A percentile compares a stretch with the other conserved stretches of the same genome.
Evolutionary conservation across 1,140 invertebrate species (phyloP).

Genomic region (Theocolax elegans): DNA sequence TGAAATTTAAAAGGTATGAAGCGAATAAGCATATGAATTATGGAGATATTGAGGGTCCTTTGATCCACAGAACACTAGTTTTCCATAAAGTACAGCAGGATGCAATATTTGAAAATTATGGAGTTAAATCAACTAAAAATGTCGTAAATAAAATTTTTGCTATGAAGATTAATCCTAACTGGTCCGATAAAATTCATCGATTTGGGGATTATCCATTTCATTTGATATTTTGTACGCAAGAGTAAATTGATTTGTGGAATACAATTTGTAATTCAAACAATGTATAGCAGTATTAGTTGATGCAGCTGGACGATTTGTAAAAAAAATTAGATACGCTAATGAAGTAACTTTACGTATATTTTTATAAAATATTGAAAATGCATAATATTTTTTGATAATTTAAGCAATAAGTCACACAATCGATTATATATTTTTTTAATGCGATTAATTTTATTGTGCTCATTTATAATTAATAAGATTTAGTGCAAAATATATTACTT

Average conservation of each 20-base stretch:
- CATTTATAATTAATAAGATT: too few relatives aligned
- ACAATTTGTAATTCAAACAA: not conserved
- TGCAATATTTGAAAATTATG: not conserved
- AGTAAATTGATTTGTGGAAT: constrained; percentile 12
- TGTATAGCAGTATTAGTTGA: not conserved
- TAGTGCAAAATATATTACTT: too few relatives aligned
- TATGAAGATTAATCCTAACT: not conserved
- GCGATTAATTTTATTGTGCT: too few relatives aligned
- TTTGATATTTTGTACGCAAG: not conserved
- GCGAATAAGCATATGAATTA: not conserved
- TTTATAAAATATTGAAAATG: too few relatives aligned
- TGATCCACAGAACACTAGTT: not conserved
- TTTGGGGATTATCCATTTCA: not conserved
- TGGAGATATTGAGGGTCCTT: constrained; percentile 1
- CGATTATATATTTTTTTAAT: too few relatives aligned
- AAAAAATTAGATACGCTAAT: too few relatives aligned
- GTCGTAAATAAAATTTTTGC: not conserved
- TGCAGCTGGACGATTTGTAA: constrained; percentile 4
- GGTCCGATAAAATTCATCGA: not conserved
- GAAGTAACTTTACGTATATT: too few relatives aligned
- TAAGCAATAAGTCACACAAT: too few relatives aligned
- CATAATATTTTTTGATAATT: too few relatives aligned
- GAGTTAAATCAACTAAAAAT: not conserved
- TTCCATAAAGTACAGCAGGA: not conserved
- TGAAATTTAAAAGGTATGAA: not conserved